phyloP scores from a whole-genome alignment of 2,113 vertebrate genomes.

The Girardinichthys multiradiatus region DNA sequence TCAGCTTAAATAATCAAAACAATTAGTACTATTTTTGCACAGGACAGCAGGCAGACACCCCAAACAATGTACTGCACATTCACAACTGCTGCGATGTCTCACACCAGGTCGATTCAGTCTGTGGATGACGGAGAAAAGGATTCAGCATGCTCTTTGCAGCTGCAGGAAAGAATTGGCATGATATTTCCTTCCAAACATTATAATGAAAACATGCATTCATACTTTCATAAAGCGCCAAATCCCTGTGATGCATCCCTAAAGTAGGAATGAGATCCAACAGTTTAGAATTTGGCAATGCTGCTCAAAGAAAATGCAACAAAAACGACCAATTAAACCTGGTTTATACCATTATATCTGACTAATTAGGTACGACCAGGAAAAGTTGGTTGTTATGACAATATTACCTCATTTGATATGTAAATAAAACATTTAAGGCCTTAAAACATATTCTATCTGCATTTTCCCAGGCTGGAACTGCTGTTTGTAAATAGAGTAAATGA shows the following conservation, averaged over 20 bases:
- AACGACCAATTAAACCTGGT: background rate
- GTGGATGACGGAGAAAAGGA: background rate
- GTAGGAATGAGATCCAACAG: background rate
- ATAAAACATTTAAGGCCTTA: background rate
- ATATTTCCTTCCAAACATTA: background rate
- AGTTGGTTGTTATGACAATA: background rate
- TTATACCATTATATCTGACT: background rate
- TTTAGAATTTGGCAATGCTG: too few species aligned
- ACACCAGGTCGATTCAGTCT: background rate
- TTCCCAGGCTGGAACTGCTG: background rate
- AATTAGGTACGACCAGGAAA: background rate
- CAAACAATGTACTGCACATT: conserved; percentile 15
- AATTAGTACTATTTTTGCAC: conserved; percentile 26
- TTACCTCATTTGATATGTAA: background rate
- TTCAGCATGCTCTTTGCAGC: conserved; percentile 18
- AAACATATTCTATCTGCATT: background rate
- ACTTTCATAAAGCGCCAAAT: background rate
- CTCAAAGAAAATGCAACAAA: background rate
- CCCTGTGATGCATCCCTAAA: background rate
- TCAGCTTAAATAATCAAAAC: conserved; percentile 27
- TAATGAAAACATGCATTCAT: conserved; percentile 11
- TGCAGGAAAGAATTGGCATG: background rate
- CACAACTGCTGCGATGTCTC: background rate
- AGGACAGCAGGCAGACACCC: conserved; percentile 23
- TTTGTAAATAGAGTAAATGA: background rate